Base-by-base conservation (phyloP, 1,140 invertebrate species). In the Phymorhynchus buccinoides region DNA sequence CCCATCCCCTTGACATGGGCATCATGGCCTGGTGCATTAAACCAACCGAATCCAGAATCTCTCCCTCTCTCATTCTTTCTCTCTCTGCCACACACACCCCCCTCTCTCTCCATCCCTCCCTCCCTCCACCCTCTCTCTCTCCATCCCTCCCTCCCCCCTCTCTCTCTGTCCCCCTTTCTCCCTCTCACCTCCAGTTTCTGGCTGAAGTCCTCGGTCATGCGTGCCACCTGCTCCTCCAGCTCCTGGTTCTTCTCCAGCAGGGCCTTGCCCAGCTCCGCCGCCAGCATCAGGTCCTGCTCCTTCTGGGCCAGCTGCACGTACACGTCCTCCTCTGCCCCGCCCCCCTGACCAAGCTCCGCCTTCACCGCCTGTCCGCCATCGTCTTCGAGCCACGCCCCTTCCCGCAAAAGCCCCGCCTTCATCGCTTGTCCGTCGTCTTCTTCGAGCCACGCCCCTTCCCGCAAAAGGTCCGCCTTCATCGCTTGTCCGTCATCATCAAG, bases 221-320 rank as follows among this genome's bases (percentile, higher is more conserved):
- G 95, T 88, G 99, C 97, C 92, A 97, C 96, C 90, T 97, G 96
- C 86, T 96, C 86, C 48, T 91, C 86, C 41, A 99, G 94, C 90
- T 99, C 97, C 91, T 98, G 96, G 92, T 99, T 99, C 91, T 97
- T 97, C 89, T 99, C 97, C 81, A 99, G 94, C 75, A 99, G 94
- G 0, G 97, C 98, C 93, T 99, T 99, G 35, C 98, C 98, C 48
- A 99, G 94, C 93, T 99, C 97, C 0, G 98, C 98, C 0, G 98
- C 98, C 79, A 99, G 94, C 37, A 98, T 95, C 18, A 99, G 95
- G 92, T 99, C 98, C 86, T 96, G 96, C 90, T 99, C 98, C 92
- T 98, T 98, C 93, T 98, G 96, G 88, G 96, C 96, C 35, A 99
- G 94, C 91, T 97, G 96, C 30, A 95, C 95, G 83, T 87, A 90